Percentiles rank a stretch among this genome's conserved stretches.
phyloP scores from a whole-genome alignment of 1,140 invertebrate species.

The Prorops nasuta region DNA sequence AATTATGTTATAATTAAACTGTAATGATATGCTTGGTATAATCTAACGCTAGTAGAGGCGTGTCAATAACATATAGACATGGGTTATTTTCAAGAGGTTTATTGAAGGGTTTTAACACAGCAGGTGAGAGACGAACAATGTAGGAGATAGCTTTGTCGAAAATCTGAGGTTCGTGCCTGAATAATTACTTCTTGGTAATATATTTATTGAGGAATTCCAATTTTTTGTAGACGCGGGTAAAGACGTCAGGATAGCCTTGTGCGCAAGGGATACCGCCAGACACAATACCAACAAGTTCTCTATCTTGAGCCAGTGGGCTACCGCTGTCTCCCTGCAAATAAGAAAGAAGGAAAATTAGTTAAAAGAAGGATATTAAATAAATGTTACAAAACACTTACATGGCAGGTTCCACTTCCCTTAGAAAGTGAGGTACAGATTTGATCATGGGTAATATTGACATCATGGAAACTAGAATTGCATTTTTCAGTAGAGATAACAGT shows the following conservation, averaged over 20 bases:
- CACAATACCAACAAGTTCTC: conserved; percentile 55
- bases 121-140: no score
- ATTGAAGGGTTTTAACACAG: no score
- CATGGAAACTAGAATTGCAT: background rate
- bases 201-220: no score
- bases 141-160: no score
- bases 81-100: no score
- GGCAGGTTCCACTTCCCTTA: conserved; percentile 8
- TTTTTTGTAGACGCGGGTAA: conserved; percentile 61
- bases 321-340: conserved; percentile 30
- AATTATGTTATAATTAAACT: no score
- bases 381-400: conserved; percentile 8
- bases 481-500: background rate
- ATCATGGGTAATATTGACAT: background rate
- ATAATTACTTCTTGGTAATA: no score
- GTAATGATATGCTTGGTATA: no score
- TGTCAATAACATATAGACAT: no score
- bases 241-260: conserved; percentile 63
- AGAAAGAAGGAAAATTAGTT: background rate
- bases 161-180: no score
- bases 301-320: conserved; percentile 25
- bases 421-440: conserved; percentile 5
- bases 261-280: conserved; percentile 69
- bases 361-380: background rate
- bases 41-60: no score